phyloP scores from a whole-genome alignment of 2,113 vertebrate species.

The Gymnobelideus leadbeateri region DNA sequence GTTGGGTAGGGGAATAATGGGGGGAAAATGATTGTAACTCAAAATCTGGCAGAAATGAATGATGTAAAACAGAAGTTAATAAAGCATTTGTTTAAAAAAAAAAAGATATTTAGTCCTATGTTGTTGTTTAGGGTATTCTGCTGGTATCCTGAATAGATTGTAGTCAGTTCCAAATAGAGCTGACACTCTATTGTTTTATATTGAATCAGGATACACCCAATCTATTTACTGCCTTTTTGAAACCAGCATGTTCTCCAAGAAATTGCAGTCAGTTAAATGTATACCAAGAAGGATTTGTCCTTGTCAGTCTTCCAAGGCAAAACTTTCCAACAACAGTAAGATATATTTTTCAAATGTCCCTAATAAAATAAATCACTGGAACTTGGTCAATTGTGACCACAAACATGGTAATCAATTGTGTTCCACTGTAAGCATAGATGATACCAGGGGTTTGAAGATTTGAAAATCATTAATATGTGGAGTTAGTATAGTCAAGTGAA shows the following conservation, averaged over 20 bases:
- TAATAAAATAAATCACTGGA: not conserved
- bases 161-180: not conserved
- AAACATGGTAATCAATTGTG: too few relatives aligned
- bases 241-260: not conserved
- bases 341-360: not conserved
- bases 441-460: not conserved
- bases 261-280: not conserved
- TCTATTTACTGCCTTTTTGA: not conserved
- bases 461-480: not conserved
- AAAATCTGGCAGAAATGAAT: too few relatives aligned
- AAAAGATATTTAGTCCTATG: not conserved
- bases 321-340: not conserved
- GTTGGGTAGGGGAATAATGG: too few relatives aligned
- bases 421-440: not conserved
- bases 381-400: too few relatives aligned
- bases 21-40: too few relatives aligned
- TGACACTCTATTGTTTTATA: not conserved
- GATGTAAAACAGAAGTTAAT: too few relatives aligned
- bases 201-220: not conserved
- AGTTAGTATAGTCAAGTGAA: not conserved
- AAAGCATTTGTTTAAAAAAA: too few relatives aligned
- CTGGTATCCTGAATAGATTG: not conserved
- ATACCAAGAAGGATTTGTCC: not conserved
- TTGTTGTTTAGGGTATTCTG: not conserved
- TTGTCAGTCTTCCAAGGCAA: not conserved